phyloP scores from a whole-genome alignment of 2,797 vertebrate genomes.

The Moxostoma hubbsi region DNA sequence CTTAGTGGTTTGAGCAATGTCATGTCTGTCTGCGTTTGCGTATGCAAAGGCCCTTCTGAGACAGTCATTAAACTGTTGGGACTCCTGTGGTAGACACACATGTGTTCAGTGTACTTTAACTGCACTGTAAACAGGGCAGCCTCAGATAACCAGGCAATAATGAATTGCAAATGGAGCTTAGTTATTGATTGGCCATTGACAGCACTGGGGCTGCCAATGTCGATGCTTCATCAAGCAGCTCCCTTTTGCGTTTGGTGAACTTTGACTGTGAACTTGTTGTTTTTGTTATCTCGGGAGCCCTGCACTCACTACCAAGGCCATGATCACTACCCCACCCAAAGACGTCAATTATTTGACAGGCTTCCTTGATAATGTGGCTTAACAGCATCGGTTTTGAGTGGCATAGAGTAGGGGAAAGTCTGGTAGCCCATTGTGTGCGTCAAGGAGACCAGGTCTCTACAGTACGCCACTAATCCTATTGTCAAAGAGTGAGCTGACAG shows the following conservation, averaged over 20 bases:
- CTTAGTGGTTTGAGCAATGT: constrained; percentile 49
- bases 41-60: constrained; percentile 50
- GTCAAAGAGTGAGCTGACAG: constrained; percentile 57
- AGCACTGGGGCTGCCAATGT: constrained; percentile 71
- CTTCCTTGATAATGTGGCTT: constrained; percentile 81
- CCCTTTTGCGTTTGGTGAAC: constrained; percentile 70
- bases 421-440: constrained; percentile 46
- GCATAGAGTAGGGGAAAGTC: constrained; percentile 63
- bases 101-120: constrained; percentile 66
- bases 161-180: constrained; percentile 84
- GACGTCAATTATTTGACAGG: constrained; percentile 81
- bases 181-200: constrained; percentile 84
- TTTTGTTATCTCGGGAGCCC: constrained; percentile 81
- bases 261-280: constrained; percentile 74
- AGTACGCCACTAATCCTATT: constrained; percentile 56
- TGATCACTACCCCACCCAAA: constrained; percentile 49
- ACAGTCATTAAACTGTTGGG: constrained; percentile 24
- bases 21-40: constrained; percentile 49
- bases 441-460: constrained; percentile 58
- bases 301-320: constrained; percentile 65
- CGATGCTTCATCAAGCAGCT: constrained; percentile 81
- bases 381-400: constrained; percentile 80
- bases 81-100: constrained; percentile 35
- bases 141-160: constrained; percentile 82
- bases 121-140: constrained; percentile 79